Conservation (phyloP, 2,888 invertebrate genomes). For the Cephus runcator region DNA sequence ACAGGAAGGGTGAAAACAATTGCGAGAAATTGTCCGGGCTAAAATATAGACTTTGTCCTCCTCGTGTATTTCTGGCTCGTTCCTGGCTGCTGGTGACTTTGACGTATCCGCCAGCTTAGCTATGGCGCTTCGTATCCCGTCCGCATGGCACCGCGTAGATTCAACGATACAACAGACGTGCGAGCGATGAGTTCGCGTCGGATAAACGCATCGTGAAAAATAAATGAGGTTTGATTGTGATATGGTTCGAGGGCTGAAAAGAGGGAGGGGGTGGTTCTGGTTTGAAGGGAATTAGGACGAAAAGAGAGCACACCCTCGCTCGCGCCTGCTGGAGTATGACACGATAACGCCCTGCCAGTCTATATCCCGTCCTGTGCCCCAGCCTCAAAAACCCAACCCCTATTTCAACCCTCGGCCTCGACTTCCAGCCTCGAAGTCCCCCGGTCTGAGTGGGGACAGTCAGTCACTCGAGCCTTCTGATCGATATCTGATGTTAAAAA, state of each 20-base stretch:
- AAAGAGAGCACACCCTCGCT: conserved; percentile 34
- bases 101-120: background rate
- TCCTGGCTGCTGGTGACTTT: background rate
- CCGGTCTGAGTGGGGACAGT: background rate
- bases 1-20: background rate
- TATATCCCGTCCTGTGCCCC: background rate
- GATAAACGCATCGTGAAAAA: conserved; percentile 45
- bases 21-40: background rate
- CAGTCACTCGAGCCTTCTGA: conserved; percentile 23
- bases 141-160: background rate
- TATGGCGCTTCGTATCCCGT: background rate
- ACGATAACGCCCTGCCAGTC: conserved; percentile 38
- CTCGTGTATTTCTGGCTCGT: background rate
- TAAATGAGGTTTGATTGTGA: conserved; percentile 46
- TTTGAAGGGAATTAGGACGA: conserved; percentile 49
- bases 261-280: conserved; percentile 29
- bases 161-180: conserved; percentile 1
- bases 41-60: background rate
- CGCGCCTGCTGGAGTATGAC: conserved; percentile 42
- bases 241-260: conserved; percentile 14
- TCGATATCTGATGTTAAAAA: conserved; percentile 43
- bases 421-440: conserved; percentile 24
- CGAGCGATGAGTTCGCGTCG: conserved; percentile 17
- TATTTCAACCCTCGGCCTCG: conserved; percentile 25
- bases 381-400: background rate